Evolutionary conservation across 2,888 invertebrate genomes (phyloP).

Genomic region (Anaspis maculata): DNA sequence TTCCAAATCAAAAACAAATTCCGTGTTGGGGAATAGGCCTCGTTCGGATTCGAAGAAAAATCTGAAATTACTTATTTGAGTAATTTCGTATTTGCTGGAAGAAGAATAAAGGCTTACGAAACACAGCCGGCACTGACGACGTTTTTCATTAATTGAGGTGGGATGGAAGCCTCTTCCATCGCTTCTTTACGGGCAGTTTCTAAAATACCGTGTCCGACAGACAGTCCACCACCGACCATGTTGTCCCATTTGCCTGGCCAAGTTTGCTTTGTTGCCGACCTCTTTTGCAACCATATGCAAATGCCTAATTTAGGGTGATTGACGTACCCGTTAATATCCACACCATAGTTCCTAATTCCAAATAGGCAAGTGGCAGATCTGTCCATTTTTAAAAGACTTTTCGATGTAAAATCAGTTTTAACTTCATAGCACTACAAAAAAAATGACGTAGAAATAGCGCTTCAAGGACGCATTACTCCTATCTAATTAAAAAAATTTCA

Average conservation of each 20-base stretch:
- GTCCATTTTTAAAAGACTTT: slow-evolving; percentile 71
- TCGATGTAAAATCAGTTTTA: slow-evolving; percentile 60
- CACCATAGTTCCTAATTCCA: slow-evolving; percentile 89
- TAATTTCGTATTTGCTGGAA: background rate
- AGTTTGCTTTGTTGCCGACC: slow-evolving; percentile 86
- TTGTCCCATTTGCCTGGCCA: slow-evolving; percentile 94
- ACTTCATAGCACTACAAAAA: slow-evolving; percentile 72
- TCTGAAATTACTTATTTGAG: slow-evolving; percentile 42
- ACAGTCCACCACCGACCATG: slow-evolving; percentile 89
- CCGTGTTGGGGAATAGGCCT: slow-evolving; percentile 89
- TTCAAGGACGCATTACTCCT: background rate
- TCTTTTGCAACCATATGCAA: slow-evolving; percentile 87
- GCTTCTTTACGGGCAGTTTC: slow-evolving; percentile 92
- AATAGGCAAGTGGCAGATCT: slow-evolving; percentile 88
- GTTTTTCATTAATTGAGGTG: slow-evolving; percentile 66
- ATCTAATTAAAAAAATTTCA: too few relatives aligned
- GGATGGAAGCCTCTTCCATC: slow-evolving; percentile 88
- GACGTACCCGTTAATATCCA: slow-evolving; percentile 90
- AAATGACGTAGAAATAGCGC: slow-evolving; percentile 1
- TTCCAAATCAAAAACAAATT: slow-evolving; percentile 89
- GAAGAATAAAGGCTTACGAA: slow-evolving; percentile 50
- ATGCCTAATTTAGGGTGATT: slow-evolving; percentile 75
- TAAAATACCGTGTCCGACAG: slow-evolving; percentile 78
- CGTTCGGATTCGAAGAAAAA: slow-evolving; percentile 89
- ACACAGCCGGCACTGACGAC: slow-evolving; percentile 73